phyloP scores from a whole-genome alignment of 2,797 vertebrate species.

The Sphaeramia orbicularis region DNA sequence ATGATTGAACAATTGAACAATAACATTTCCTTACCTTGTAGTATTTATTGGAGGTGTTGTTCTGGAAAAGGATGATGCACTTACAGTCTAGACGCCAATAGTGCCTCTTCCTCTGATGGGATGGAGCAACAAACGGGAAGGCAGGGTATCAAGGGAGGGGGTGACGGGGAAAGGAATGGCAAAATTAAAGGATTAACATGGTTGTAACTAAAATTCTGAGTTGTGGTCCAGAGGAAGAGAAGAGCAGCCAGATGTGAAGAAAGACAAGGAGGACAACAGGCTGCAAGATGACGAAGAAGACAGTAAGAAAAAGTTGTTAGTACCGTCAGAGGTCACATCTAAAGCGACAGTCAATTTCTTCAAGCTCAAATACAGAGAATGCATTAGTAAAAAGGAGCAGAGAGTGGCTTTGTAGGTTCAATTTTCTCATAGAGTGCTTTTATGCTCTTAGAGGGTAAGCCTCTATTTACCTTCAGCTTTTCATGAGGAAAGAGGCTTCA shows the following conservation, averaged over 20 bases:
- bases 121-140: conserved; percentile 25
- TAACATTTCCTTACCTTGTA: conserved; percentile 86
- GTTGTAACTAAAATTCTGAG: conserved; percentile 49
- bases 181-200: conserved; percentile 58
- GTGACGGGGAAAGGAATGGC: conserved; percentile 7
- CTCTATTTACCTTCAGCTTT: conserved; percentile 27
- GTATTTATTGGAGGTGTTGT: conserved; percentile 93
- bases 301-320: conserved; percentile 42
- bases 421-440: conserved; percentile 27
- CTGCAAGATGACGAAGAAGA: conserved; percentile 43
- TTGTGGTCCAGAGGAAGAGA: conserved; percentile 45
- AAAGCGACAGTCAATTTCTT: conserved; percentile 25
- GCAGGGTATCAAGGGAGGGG: conserved; percentile 20
- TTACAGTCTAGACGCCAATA: conserved; percentile 96
- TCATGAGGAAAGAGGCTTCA: not conserved
- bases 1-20: no score
- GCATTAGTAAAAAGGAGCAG: conserved; percentile 3
- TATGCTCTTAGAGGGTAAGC: conserved; percentile 9
- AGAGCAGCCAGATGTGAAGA: conserved; percentile 37
- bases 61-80: conserved; percentile 94
- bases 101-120: conserved; percentile 91
- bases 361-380: conserved; percentile 28
- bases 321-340: conserved; percentile 22
- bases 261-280: conserved; percentile 39
- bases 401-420: conserved; percentile 46